Base-by-base conservation (phyloP, 30 jellyfish, hydroid and myxozoan genomes). In the Chironex yamaguchii region DNA sequence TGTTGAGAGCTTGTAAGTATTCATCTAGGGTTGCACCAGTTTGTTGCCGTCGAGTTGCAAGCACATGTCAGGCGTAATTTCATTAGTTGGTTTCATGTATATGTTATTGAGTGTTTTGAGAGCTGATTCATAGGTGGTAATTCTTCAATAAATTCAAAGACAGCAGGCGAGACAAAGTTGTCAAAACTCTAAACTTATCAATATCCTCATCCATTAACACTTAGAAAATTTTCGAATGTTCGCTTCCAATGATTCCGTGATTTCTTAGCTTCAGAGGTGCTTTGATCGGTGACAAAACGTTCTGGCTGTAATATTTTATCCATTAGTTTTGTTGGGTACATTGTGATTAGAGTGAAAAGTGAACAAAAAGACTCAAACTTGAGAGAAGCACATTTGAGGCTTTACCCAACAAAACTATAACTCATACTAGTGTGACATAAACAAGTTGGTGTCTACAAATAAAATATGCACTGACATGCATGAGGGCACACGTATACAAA, bases 211-310 rank as follows among this genome's bases (percentile, higher is more conserved):
- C 79, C 33, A 22, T 11, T 29, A 52, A 2, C 23, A 31, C 53
- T 63, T 4, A 76, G 79, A 25, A 51, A 76, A 29, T 29, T 76
- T 28, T n/a, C 30, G 3, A 76, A 76, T 0, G 83, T 28, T 50
- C 88, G 23, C 33, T 27, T 13, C 88, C 88, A 76, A 52, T 76
- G 88, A 51, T 9, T 4, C 88, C 88, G 54, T 27, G 62, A 20
- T 53, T 53, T 51, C 29, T n/a, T 20, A 4, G 88, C 81, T 13
- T 67, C 79, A 26, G 82, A 4, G 3, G 83, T 42, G 74, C 36
- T 71, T 36, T 49, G 75, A 20, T 34, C 85, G 2, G 77, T 50
- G 4, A 23, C 34, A 27, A 71, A 48, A 3, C 85, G 27, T 24
- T 42, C 73, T 6, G 85, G 85, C 21, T 71, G 76, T 35, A 71